These are phyloP conservation scores for Synanthedon formicaeformis DNA, from an alignment of 2,888 invertebrate genomes.

Conservation along the genomic window DNA sequence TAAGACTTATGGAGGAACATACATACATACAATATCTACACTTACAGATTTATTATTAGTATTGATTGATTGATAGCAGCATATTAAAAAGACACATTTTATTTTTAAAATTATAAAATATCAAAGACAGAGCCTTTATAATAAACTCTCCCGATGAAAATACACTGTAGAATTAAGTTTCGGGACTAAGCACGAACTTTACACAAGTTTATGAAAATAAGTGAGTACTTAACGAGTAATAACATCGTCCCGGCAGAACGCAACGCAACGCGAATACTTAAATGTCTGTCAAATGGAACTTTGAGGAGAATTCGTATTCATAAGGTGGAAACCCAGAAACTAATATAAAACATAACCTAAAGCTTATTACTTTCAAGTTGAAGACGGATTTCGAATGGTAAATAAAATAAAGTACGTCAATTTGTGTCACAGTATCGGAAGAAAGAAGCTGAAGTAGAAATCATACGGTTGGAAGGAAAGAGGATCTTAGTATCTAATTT, in stretches of 20 bases:
- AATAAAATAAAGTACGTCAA: not conserved
- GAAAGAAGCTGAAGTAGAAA: not conserved
- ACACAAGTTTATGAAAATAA: slow-evolving; percentile 16
- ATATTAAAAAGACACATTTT: no score
- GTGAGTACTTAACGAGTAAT: slow-evolving; percentile 16
- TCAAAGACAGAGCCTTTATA: not conserved
- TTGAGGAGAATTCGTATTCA: slow-evolving; percentile 20
- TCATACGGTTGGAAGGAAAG: no score
- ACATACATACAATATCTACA: no score
- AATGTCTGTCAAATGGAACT: slow-evolving; percentile 19
- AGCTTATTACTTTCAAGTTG: not conserved
- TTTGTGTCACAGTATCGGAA: not conserved
- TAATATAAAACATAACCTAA: not conserved
- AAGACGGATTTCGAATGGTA: not conserved
- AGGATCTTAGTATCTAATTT: no score
- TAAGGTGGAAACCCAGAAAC: slow-evolving; percentile 20
- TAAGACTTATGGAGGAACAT: no score
- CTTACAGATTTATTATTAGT: no score
- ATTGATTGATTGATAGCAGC: no score
- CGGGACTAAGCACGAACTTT: not conserved
- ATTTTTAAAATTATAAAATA: not conserved
- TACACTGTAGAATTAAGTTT: not conserved
- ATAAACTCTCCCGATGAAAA: not conserved
- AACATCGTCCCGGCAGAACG: slow-evolving; percentile 10
- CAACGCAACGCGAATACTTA: slow-evolving; percentile 13